Conservation (phyloP, 2,888 invertebrate species). For the Lottia scabra region DNA sequence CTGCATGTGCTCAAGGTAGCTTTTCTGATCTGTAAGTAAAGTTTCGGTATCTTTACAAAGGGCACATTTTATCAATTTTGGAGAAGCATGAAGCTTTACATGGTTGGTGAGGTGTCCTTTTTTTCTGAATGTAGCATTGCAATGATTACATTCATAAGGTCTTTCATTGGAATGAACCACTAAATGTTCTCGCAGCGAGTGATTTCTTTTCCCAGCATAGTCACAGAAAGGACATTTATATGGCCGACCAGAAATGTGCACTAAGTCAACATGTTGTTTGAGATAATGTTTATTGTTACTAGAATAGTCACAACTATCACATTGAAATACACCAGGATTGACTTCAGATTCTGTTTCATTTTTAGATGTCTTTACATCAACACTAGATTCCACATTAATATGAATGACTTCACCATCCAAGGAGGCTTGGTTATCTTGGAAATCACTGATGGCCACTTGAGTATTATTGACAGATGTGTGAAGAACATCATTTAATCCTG, state of each 20-base stretch:
- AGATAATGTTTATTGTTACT: constrained; percentile 66
- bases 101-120: constrained; percentile 67
- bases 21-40: constrained; percentile 16
- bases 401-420: too few species aligned
- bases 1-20: constrained; percentile 43
- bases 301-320: constrained; percentile 62
- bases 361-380: too few species aligned
- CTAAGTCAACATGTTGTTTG: constrained; percentile 66
- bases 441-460: too few species aligned
- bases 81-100: constrained; percentile 60
- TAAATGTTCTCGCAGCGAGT: constrained; percentile 64
- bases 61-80: constrained; percentile 25
- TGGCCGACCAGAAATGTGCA: constrained; percentile 62
- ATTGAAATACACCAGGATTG: constrained; percentile 24
- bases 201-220: constrained; percentile 66
- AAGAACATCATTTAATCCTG: too few species aligned
- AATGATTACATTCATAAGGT: constrained; percentile 62
- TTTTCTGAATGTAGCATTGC: constrained; percentile 67
- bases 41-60: constrained; percentile 15
- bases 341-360: background rate
- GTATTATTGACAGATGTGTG: too few species aligned
- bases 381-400: too few species aligned
- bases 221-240: constrained; percentile 68
- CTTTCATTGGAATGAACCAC: constrained; percentile 64
- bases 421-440: too few species aligned